These are phyloP conservation scores for Otis tarda DNA, from an alignment of 2,113 vertebrate species.

Conservation along the genomic window DNA sequence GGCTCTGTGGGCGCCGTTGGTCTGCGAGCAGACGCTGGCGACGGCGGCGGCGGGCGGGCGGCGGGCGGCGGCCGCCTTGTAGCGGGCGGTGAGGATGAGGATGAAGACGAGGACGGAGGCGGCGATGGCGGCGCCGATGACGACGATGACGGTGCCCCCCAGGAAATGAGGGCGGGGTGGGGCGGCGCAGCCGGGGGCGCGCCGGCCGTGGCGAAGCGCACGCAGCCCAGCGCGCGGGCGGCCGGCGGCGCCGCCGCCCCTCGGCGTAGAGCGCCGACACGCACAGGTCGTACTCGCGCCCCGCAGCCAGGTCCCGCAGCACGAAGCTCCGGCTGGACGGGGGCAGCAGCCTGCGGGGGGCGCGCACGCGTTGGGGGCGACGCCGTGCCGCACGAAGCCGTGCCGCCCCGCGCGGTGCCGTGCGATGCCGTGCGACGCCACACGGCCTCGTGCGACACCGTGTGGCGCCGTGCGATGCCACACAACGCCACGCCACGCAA, in stretches of 20 bases:
- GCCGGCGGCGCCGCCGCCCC: constrained; percentile 81
- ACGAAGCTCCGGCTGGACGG: too few relatives aligned
- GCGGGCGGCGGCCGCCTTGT: constrained; percentile 84
- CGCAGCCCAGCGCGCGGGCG: constrained; percentile 87
- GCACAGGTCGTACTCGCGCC: too few relatives aligned
- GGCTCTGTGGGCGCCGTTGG: constrained; percentile 77
- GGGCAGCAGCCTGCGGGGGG: too few relatives aligned
- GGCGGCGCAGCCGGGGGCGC: neutral
- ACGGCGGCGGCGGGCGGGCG: constrained; percentile 72
- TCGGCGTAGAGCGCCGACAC: neutral
- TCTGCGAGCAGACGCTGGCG: constrained; percentile 85
- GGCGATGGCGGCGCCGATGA: constrained; percentile 94
- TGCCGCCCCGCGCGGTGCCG: too few relatives aligned
- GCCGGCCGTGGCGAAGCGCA: constrained; percentile 81
- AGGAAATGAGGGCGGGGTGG: constrained; percentile 90
- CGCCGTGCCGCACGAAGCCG: too few relatives aligned
- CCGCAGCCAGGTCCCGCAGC: too few relatives aligned
- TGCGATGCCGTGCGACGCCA: too few relatives aligned
- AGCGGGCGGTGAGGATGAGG: constrained; percentile 94
- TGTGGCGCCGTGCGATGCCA: too few relatives aligned
- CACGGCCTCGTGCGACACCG: too few relatives aligned
- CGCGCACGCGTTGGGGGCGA: too few relatives aligned
- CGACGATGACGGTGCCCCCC: constrained; percentile 95
- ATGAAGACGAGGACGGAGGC: constrained; percentile 95
- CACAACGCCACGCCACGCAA: too few relatives aligned